Conservation (phyloP, 2,113 vertebrate genomes). For the Ceratotherium simum region DNA sequence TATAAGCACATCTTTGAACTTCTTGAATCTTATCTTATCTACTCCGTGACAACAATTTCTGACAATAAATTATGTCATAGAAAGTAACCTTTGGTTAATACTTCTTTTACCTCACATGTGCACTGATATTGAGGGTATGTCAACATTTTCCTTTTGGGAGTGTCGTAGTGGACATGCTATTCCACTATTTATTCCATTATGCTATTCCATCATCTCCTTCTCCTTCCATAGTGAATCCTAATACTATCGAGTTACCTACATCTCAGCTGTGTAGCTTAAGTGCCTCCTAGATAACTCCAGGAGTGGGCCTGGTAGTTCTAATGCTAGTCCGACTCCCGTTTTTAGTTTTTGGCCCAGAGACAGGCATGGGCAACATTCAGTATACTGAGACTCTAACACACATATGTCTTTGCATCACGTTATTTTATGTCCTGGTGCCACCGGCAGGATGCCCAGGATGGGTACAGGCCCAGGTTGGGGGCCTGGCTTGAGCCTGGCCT, state of each 20-base stretch:
- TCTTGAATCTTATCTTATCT: not conserved
- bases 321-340: not conserved
- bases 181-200: too few relatives aligned
- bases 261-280: not conserved
- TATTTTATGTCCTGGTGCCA: slow-evolving; percentile 8
- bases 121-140: not conserved
- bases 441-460: not conserved
- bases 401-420: too few relatives aligned
- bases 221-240: not conserved
- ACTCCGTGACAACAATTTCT: not conserved
- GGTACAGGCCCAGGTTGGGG: too few relatives aligned
- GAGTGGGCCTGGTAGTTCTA: not conserved
- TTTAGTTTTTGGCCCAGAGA: not conserved
- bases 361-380: not conserved
- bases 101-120: not conserved
- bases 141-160: not conserved
- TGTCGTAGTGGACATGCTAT: not conserved
- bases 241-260: not conserved
- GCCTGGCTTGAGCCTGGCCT: not conserved
- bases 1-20: not conserved
- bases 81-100: not conserved
- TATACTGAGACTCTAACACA: not conserved
- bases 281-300: not conserved
- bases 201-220: not conserved
- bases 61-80: not conserved